Base-by-base conservation (phyloP, 2,113 vertebrate species). In the Opisthocomus hoazin region DNA sequence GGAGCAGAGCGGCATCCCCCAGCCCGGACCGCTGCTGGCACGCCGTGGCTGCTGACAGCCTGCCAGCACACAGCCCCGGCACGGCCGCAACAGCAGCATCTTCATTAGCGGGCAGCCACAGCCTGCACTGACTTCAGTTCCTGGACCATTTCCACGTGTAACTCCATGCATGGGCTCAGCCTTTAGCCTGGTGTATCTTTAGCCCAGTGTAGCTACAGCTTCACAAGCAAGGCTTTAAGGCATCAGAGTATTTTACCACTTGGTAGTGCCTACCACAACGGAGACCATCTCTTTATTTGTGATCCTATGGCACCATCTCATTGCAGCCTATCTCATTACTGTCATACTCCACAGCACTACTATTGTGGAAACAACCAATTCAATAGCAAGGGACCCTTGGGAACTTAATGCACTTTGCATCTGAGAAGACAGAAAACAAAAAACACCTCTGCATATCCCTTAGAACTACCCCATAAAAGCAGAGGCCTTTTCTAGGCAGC, bases 141-240 rank as follows among this genome's bases (percentile, higher is more conserved):
- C 94, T 84, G 90, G 77, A n/a, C 56, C 26, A 21, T 34, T 34
- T 29, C 94, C 92, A 92, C n/a, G 6, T 7, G 5, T 3, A 63
- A 56, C 70, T 24, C 92, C 26, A 7, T 18, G 80, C 34, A 9
- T 1, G 27, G 57, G 32, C 37, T 48, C 61, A 57, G 69, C 30
- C 71, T 23, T 17, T 0, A 60, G 29, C 53, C 43, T 22, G 7
- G 9, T 0, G 3, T 13, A 32, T 32, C 71, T 23, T 17, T 0
- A 60, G 29, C 53, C 43, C 24, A 8, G 9, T 0, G 3, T 13
- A 32, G 18, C 54, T 8, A 10, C 0, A 2, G 30, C 70, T 88
- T 34, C 84, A 54, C 56, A 30, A 70, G 58, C 46, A 22, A 80
- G 82, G 68, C 30, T 58, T 51, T 5, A 11, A 73, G 57, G 58